phyloP scores from a whole-genome alignment of 2,113 vertebrate genomes.

The Podarcis cretensis region DNA sequence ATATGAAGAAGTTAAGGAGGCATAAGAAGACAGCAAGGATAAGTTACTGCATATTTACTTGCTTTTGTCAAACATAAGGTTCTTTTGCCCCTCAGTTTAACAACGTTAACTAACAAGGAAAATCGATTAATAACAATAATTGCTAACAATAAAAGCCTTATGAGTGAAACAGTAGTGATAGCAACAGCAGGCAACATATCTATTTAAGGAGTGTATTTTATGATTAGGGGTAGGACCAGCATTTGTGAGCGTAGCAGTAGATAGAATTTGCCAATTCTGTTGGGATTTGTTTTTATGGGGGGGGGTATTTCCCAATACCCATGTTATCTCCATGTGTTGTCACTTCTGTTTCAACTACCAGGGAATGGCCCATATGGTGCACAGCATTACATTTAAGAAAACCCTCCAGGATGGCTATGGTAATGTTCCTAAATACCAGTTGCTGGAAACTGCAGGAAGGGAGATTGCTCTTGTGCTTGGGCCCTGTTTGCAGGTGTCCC shows the following conservation, averaged over 20 bases:
- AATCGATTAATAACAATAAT: neutral
- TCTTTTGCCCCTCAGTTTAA: neutral
- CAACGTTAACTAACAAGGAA: neutral
- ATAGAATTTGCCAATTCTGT: neutral
- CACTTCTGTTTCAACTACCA: neutral
- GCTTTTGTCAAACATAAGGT: neutral
- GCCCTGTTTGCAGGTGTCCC: too few species aligned
- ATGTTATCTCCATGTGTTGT: too few species aligned
- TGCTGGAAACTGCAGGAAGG: too few species aligned
- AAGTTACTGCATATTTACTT: neutral
- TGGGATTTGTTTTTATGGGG: neutral
- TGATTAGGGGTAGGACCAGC: neutral
- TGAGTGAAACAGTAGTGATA: neutral
- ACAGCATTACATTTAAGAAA: neutral
- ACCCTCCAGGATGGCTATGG: neutral
- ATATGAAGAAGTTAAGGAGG: neutral
- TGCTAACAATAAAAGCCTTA: neutral
- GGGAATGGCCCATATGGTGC: neutral
- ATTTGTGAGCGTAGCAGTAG: neutral
- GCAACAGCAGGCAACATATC: neutral
- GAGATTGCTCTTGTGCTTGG: too few species aligned
- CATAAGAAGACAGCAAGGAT: neutral
- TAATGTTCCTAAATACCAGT: too few species aligned
- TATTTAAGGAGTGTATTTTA: neutral
- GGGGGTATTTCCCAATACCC: neutral